phyloP scores from a whole-genome alignment of 2,888 invertebrate genomes.

The Rhopalosiphum nymphaeae region DNA sequence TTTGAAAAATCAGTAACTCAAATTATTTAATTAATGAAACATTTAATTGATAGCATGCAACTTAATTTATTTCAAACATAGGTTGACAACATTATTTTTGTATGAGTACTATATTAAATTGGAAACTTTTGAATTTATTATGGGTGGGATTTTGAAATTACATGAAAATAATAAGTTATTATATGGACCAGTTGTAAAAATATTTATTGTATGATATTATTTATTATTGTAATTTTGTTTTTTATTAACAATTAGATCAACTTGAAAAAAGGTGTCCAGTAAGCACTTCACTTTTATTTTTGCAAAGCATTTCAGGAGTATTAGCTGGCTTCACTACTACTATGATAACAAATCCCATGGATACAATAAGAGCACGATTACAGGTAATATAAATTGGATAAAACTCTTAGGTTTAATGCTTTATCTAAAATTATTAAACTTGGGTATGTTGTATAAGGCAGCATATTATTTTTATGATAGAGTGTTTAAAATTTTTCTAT shows the following conservation, averaged over 20 bases:
- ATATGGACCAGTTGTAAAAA: not conserved
- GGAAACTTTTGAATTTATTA: not conserved
- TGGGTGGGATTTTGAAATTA: not conserved
- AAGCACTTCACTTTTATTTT: slow-evolving; percentile 84
- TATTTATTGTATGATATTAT: not conserved
- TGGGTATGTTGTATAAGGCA: not conserved
- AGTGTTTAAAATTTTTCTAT: not conserved
- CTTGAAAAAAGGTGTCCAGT: slow-evolving; percentile 76
- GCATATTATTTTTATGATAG: not conserved
- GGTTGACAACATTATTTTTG: not conserved
- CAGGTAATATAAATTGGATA: slow-evolving; percentile 76
- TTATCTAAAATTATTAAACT: not conserved
- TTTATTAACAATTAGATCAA: slow-evolving; percentile 36
- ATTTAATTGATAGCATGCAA: not conserved
- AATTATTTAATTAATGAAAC: not conserved
- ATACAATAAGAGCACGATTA: slow-evolving; percentile 90
- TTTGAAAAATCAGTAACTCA: not conserved
- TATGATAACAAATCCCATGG: slow-evolving; percentile 94
- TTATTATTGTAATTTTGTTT: not conserved
- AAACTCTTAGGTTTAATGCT: not conserved
- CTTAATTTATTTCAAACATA: not conserved
- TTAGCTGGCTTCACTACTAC: slow-evolving; percentile 94
- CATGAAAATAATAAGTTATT: not conserved
- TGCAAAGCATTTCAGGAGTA: slow-evolving; percentile 92
- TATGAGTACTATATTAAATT: not conserved